Percentiles rank a stretch among this genome's conserved stretches.
phyloP scores from a whole-genome alignment of 2,113 vertebrate species.

The Notothenia rossii region DNA sequence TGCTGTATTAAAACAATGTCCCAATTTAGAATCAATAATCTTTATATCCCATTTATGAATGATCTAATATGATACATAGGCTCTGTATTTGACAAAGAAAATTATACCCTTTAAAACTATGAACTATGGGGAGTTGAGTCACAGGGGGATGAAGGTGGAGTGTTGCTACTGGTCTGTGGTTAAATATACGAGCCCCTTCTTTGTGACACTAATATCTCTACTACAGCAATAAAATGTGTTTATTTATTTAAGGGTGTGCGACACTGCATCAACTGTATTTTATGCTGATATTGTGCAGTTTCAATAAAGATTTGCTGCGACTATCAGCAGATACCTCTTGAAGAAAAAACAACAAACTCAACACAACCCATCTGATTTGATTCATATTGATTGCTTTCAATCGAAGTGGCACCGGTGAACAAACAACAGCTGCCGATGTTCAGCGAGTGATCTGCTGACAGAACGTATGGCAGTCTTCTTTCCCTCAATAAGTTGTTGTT shows the following conservation, averaged over 20 bases:
- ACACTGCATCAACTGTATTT: neutral
- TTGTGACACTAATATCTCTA: too few relatives aligned
- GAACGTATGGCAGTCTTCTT: neutral
- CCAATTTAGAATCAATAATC: too few relatives aligned
- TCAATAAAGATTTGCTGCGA: neutral
- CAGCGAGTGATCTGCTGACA: neutral
- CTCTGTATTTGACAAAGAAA: too few relatives aligned
- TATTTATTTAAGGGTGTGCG: neutral
- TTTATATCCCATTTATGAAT: too few relatives aligned
- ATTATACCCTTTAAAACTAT: too few relatives aligned
- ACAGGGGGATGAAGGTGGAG: too few relatives aligned
- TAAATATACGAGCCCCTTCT: too few relatives aligned
- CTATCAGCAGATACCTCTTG: neutral
- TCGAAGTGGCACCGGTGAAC: neutral
- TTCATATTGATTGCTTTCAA: neutral
- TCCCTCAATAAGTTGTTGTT: neutral
- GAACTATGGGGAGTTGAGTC: too few relatives aligned
- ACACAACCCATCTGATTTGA: neutral
- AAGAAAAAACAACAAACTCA: conserved; percentile 7
- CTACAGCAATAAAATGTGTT: neutral
- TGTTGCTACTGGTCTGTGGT: too few relatives aligned
- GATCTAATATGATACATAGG: too few relatives aligned
- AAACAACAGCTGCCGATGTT: neutral
- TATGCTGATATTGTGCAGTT: neutral
- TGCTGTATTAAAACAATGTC: too few relatives aligned